Evolutionary conservation across 2,113 vertebrate genomes (phyloP).

Genomic region (Clupea harengus): DNA sequence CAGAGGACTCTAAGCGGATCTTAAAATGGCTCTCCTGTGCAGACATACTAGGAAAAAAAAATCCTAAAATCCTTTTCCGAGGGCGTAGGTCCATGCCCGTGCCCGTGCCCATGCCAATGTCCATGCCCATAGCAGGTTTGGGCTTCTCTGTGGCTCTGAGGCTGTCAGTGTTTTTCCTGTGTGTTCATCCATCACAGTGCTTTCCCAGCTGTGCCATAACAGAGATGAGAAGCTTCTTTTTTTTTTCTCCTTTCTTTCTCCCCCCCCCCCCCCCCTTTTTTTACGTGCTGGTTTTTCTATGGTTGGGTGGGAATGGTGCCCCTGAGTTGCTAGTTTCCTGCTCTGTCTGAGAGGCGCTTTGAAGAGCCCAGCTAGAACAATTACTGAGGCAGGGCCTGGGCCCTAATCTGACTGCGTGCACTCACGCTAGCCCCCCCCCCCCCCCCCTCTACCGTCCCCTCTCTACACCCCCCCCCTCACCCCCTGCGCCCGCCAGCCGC

Average conservation of each 20-base stretch:
- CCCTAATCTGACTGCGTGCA: slow-evolving; percentile 32
- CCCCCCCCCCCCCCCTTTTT: slow-evolving; percentile 3
- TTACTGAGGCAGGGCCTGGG: slow-evolving; percentile 34
- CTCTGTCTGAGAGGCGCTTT: slow-evolving; percentile 65
- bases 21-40: neutral
- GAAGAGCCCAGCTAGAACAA: slow-evolving; percentile 61
- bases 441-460: neutral
- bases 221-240: slow-evolving; percentile 53
- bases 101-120: neutral
- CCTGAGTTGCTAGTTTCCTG: slow-evolving; percentile 67
- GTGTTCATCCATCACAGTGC: slow-evolving; percentile 49
- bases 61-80: neutral
- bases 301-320: slow-evolving; percentile 61
- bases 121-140: neutral
- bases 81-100: neutral
- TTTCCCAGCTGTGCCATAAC: slow-evolving; percentile 66
- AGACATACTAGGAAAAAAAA: neutral
- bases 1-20: neutral
- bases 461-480: neutral
- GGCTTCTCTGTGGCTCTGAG: neutral
- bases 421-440: slow-evolving; percentile 28
- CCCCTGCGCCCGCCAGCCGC: too few species aligned
- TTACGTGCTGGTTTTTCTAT: slow-evolving; percentile 36
- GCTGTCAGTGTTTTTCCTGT: slow-evolving; percentile 52
- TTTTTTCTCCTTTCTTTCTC: slow-evolving; percentile 54